Evolutionary conservation across 2,797 vertebrate species (phyloP).

Genomic region (Euphonia xanthogaster): DNA sequence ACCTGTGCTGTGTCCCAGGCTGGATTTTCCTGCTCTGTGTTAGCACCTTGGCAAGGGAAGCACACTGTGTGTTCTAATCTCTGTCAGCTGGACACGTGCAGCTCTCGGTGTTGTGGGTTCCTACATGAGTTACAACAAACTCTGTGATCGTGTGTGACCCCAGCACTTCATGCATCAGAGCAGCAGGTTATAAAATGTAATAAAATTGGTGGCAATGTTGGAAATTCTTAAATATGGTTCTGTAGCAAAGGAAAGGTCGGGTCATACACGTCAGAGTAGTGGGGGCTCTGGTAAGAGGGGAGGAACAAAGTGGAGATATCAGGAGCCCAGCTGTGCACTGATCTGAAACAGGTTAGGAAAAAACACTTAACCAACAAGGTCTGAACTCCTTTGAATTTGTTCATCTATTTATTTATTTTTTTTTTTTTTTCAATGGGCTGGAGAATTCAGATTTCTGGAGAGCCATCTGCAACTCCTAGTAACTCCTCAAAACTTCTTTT

Average conservation of each 20-base stretch:
- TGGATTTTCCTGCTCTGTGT: background rate
- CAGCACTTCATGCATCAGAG: background rate
- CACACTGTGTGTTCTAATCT: background rate
- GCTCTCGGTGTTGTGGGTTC: background rate
- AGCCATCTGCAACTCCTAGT: conserved; percentile 5
- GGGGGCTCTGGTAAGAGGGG: background rate
- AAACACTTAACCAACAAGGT: background rate
- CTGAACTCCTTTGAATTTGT: background rate
- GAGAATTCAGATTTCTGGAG: conserved; percentile 11
- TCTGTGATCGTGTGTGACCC: background rate
- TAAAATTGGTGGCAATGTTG: background rate
- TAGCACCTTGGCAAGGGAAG: background rate
- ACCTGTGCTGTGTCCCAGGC: background rate
- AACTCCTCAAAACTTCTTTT: conserved; percentile 6
- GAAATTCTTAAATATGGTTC: background rate
- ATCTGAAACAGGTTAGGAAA: conserved; percentile 13
- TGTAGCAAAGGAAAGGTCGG: background rate
- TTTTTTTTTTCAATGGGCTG: background rate
- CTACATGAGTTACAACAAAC: background rate
- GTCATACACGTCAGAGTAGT: background rate
- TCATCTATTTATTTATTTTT: background rate
- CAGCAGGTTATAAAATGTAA: background rate
- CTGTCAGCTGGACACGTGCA: background rate
- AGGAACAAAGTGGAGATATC: background rate
- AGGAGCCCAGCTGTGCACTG: background rate